These are phyloP conservation scores for Henicopernis longicauda DNA, from an alignment of 2,113 vertebrate species.

Conservation along the genomic window DNA sequence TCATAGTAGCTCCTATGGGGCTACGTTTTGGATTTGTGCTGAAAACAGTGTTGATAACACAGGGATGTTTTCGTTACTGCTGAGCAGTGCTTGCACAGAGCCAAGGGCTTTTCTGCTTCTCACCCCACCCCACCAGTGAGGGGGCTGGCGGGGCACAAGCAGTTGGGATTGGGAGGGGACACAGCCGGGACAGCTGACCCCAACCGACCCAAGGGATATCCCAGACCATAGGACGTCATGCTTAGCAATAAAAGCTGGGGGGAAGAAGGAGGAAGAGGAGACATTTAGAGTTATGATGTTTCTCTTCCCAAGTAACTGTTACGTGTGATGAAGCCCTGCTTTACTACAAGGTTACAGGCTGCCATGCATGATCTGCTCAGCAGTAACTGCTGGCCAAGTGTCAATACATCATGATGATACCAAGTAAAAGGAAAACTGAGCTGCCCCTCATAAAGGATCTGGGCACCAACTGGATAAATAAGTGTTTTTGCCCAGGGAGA, in stretches of 20 bases:
- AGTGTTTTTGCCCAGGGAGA: background rate
- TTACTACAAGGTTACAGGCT: background rate
- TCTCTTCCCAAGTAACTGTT: background rate
- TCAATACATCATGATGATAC: background rate
- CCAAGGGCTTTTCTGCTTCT: background rate
- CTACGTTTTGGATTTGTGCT: background rate
- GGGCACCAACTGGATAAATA: background rate
- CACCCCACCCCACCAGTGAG: fast-evolving
- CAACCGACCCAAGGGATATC: background rate
- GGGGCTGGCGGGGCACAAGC: background rate
- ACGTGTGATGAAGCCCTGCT: fast-evolving
- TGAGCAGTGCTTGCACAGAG: background rate
- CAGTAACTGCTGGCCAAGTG: background rate
- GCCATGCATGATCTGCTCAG: fast-evolving
- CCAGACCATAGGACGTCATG: background rate
- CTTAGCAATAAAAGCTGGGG: background rate
- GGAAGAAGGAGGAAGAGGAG: background rate
- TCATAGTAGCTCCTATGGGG: background rate
- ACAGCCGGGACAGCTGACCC: background rate
- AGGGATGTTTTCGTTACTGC: background rate
- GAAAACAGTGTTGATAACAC: background rate
- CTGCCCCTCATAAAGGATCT: background rate
- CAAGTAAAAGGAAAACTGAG: background rate
- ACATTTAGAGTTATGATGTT: fast-evolving
- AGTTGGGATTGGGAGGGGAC: background rate